Evolutionary conservation across 1,140 invertebrate genomes (phyloP), one percentile per base, ranked within the genome.

Genomic region (Pollicipes pollicipes): DNA sequence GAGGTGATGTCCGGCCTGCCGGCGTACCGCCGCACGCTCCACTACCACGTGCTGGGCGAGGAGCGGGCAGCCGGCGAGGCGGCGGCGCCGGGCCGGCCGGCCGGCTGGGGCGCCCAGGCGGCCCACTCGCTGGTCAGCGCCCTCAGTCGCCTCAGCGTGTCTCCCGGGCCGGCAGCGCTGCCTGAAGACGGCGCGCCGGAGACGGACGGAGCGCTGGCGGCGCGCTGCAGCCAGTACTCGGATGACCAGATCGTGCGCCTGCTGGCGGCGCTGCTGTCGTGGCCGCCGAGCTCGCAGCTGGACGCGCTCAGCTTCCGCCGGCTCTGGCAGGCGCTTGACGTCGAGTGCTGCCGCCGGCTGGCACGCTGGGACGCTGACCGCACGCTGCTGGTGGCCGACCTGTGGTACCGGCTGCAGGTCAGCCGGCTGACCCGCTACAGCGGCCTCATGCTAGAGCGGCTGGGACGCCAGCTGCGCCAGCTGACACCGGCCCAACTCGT

Each of bases 311-410:
- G 74, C 58, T 75, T 74, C 73, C 67, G 70, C 27, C 68, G 35
- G 69, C 28, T 75, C 26, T 75, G 74, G 74, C 73, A 74, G 58
- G 72, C 73, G 26, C 68, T 75, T 45, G 74, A 75, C 37, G 29
- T 69, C 30, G 63, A 68, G 6, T 75, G 74, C 68, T 72, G 71
- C 28, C 63, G 72, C 17, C 67, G 74, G 67, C 70, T 73, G 21
- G 32, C 68, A 26, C 63, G 45, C 27, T 75, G 74, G 74, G 70
- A 74, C 45, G 73, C 73, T 67, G 30, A 68, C 21, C 37, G 68
- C 21, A 73, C 72, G 69, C 73, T 75, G 37, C 37, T 75, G 29
- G 70, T 75, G 63, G 74, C 74, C 63, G 74, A 75, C 69, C 70
- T 72, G 28, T 75, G 74, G 74, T 75, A 69, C 73, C 68, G 71